Evolutionary conservation across 2,888 invertebrate genomes (phyloP).

Genomic region (Digitonthophagus gazella): DNA sequence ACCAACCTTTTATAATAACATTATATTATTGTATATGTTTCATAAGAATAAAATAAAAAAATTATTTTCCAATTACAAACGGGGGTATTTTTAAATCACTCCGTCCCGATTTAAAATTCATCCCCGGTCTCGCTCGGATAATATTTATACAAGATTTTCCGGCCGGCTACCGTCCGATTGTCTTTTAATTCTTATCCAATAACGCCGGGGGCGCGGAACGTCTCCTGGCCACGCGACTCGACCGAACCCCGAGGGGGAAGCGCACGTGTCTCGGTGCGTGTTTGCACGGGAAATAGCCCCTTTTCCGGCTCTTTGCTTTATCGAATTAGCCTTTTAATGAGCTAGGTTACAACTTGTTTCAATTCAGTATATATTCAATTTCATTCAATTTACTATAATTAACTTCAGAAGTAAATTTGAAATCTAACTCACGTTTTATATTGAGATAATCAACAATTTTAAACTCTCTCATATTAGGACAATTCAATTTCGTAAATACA

Average conservation of each 20-base stretch:
- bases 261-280: background rate
- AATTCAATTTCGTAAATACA: no score
- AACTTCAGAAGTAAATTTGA: no score
- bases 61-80: no score
- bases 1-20: no score
- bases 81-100: no score
- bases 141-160: conserved; percentile 12
- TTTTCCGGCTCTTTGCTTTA: background rate
- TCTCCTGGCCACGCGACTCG: conserved; percentile 9
- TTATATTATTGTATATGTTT: no score
- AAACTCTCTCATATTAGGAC: no score
- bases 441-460: no score
- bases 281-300: background rate
- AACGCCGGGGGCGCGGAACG: conserved; percentile 7
- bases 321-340: conserved; percentile 1
- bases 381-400: no score
- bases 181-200: conserved; percentile 16
- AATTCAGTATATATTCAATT: conserved; percentile 4
- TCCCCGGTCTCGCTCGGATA: background rate
- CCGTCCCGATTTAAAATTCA: background rate
- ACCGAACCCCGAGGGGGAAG: background rate
- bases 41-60: no score
- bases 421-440: no score
- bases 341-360: background rate
- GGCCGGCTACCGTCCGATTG: conserved; percentile 6